Percentiles rank a stretch among this genome's conserved stretches.
phyloP scores from a whole-genome alignment of 2,113 vertebrate species.

The Malaclemys terrapin region DNA sequence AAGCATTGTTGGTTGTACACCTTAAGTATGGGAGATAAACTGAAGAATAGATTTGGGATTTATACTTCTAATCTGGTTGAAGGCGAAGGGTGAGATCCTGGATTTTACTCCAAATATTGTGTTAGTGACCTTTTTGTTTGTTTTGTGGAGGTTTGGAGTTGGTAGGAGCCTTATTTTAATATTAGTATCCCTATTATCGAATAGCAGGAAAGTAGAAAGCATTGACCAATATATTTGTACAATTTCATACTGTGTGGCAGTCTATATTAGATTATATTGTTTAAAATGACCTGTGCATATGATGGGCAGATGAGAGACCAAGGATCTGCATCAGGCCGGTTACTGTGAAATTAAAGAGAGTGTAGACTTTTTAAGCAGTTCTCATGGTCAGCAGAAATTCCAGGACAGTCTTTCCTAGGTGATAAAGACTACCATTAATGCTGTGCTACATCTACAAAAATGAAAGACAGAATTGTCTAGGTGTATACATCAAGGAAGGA shows the following conservation, averaged over 20 bases:
- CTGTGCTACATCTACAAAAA: background rate
- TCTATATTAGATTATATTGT: background rate
- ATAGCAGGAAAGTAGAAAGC: background rate
- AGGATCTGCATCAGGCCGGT: background rate
- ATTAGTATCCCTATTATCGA: background rate
- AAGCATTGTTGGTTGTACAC: background rate
- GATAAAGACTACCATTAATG: fast-evolving
- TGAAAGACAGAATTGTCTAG: background rate
- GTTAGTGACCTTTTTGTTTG: background rate
- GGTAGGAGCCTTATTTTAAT: background rate
- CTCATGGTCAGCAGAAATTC: fast-evolving
- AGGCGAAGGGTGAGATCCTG: background rate
- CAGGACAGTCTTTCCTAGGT: background rate
- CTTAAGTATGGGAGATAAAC: background rate
- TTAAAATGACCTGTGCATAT: background rate
- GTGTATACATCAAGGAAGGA: background rate
- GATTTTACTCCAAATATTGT: background rate
- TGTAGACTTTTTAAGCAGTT: background rate
- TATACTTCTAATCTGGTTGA: background rate
- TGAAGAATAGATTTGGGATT: background rate
- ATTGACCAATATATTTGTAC: background rate
- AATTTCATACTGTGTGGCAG: background rate
- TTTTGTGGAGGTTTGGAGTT: background rate
- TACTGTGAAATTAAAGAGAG: background rate
- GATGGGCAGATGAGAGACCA: background rate